Evolutionary conservation across 2,888 invertebrate species (phyloP), one percentile per base, ranked within the genome.

Genomic region (Drosophila mayaguana): DNA sequence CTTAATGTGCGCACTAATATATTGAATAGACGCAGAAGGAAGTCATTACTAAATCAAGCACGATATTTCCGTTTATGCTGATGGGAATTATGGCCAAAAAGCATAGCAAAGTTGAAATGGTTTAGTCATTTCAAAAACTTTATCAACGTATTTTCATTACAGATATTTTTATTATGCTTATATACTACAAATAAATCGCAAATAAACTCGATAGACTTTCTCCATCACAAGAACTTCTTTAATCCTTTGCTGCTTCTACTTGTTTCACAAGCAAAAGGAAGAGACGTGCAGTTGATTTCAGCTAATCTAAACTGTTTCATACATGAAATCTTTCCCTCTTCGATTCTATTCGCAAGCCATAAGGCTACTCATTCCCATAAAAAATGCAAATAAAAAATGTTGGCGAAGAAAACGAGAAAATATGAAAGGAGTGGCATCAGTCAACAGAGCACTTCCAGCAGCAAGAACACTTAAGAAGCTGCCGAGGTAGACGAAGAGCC

Each of bases 341-440:
- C n/a, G 8, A 55, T 20, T 14, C 12, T 4, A 36, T 54, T 38
- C 7, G 22, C 12, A 11, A n/a, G 1, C 14, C 22, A 11, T 18
- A 20, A 18, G 38, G 25, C 32, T 53, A 32, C 63, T 56, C 72
- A 68, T 62, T 69, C 71, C 55, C 72, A 71, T 72, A 81, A 81
- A 85, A 28, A 82, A 84, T 86, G 84, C 70, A 86, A 84, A 86
- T 86, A 68, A 45, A 72, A 82, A 77, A 48, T 71, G 72, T 69
- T 78, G 57, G 46, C 22, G 40, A 36, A 32, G 56, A 8, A 67
- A n/a, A 11, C 3, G 22, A 28, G 14, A 28, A 45, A 42, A 62
- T 51, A 69, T 60, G 34, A 57, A 69, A 68, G 60, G 68, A 70
- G 75, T 72, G 54, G 67, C 79, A 67, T 56, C 63, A 63, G 48